Base-by-base conservation (phyloP, 2,113 vertebrate species). In the western clawed frog (Xenopus tropicalis) region DNA sequence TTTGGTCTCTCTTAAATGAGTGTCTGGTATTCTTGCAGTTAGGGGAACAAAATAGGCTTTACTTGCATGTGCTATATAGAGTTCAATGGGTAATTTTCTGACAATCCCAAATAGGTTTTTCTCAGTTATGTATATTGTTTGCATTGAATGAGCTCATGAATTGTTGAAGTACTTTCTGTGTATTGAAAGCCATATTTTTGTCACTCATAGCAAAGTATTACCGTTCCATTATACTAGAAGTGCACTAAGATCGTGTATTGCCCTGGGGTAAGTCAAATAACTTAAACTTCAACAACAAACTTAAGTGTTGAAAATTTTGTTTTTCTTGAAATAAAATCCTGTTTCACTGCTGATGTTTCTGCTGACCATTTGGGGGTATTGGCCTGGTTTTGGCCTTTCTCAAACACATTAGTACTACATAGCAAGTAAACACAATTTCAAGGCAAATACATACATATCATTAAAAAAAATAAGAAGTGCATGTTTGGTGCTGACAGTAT, bases 121-220 rank as follows among this genome's bases (percentile, higher is more conserved):
- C 76, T 70, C 54, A 78, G 75, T 81, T 82, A 78, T 83, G 80
- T 84, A 84, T 81, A 80, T 82, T 5, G 0, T 79, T 80, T 72
- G 14, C 80, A 81, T 78, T 64, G 77, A 69, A 64, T 66, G 62
- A 73, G 66, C 54, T 79, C 78, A 19, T 1, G 25, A 63, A 67
- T 69, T 67, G 20, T 69, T 79, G 69, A 67, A 69, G 79, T 79
- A 61, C 25, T 84, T 81, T 37, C n/a, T 54, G 75, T 84, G 76
- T 77, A 80, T 63, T 79, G 82, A 79, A 86, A 92, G 90, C 89
- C 91, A 89, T 89, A 90, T 85, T 82, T 79, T 83, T 80, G 52
- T 79, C 66, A 79, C 81, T 81, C 78, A 70, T 82, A 46, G 69
- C 21, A 51, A 61, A 75, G 66, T 79, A 74, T 82, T 69, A 81